Percentiles rank a stretch among this genome's conserved stretches.
Evolutionary conservation across 2,113 vertebrate species (phyloP).

Genomic region (Morphnarchus princeps): DNA sequence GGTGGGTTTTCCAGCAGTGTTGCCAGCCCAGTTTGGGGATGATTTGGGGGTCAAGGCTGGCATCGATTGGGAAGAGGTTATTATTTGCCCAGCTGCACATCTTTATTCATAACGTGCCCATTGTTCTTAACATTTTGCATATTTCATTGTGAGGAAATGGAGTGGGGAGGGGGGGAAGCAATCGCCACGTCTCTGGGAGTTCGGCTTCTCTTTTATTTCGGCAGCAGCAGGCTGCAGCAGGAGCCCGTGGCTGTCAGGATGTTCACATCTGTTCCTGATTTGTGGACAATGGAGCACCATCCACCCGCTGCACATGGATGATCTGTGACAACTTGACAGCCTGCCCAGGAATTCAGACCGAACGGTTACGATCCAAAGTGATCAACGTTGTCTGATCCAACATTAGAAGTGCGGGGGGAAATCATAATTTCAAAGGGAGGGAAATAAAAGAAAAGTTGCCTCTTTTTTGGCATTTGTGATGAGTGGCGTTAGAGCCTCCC

Average conservation of each 20-base stretch:
- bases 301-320: not conserved
- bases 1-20: not conserved
- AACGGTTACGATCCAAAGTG: not conserved
- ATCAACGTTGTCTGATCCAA: conserved; percentile 1
- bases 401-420: not conserved
- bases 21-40: not conserved
- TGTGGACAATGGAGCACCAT: conserved; percentile 64
- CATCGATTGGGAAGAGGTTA: not conserved
- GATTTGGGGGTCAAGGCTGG: conserved; percentile 16
- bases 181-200: not conserved
- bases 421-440: not conserved
- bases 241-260: conserved; percentile 29
- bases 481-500: not conserved
- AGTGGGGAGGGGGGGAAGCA: not conserved
- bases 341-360: conserved; percentile 55
- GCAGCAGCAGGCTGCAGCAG: not conserved
- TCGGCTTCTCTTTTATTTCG: not conserved
- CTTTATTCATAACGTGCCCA: conserved; percentile 25
- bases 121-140: conserved; percentile 32
- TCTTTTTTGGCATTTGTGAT: not conserved
- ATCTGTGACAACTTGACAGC: conserved; percentile 60
- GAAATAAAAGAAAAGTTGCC: not conserved
- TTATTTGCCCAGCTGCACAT: conserved; percentile 60
- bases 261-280: conserved; percentile 59
- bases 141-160: conserved; percentile 9